These are phyloP conservation scores for Prosopocoilus inquinatus DNA, from an alignment of 2,888 invertebrate species.

Conservation along the genomic window DNA sequence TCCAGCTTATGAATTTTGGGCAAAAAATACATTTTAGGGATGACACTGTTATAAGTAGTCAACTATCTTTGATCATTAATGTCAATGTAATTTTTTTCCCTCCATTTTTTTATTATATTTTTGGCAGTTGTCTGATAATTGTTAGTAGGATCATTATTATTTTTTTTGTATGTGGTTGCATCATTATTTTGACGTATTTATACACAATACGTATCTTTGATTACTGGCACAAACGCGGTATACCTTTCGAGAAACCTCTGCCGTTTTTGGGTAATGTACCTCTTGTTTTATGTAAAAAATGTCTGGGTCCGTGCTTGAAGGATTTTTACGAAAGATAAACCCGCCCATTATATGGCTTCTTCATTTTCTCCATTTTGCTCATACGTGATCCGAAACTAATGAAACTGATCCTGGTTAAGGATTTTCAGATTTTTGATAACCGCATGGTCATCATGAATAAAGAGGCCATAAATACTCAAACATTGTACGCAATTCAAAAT, in stretches of 20 bases:
- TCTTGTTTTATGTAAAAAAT: slow-evolving; percentile 34
- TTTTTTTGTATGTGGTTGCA: too few relatives aligned
- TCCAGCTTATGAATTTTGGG: too few relatives aligned
- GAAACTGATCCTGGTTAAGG: slow-evolving; percentile 51
- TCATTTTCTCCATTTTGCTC: slow-evolving; percentile 51
- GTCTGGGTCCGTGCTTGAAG: slow-evolving; percentile 39
- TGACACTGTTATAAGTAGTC: too few relatives aligned
- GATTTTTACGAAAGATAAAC: slow-evolving; percentile 36
- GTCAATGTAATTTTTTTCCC: too few relatives aligned
- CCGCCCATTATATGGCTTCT: slow-evolving; percentile 52
- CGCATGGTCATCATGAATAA: slow-evolving; percentile 48
- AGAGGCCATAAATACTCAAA: slow-evolving; percentile 45
- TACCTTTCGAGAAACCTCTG: slow-evolving; percentile 44
- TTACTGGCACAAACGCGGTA: slow-evolving; percentile 49
- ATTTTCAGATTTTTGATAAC: slow-evolving; percentile 53
- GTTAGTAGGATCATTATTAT: too few relatives aligned
- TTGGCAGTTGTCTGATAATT: too few relatives aligned
- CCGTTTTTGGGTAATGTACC: slow-evolving; percentile 50
- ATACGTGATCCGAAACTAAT: slow-evolving; percentile 52
- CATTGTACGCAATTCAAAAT: slow-evolving; percentile 50
- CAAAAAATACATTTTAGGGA: too few relatives aligned
- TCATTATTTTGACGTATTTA: slow-evolving; percentile 9
- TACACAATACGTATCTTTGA: slow-evolving; percentile 39
- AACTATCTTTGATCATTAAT: too few relatives aligned
- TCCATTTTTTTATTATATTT: too few relatives aligned